These are phyloP conservation scores for Tapirus indicus DNA, from an alignment of 2,797 vertebrate species.

Conservation along the genomic window DNA sequence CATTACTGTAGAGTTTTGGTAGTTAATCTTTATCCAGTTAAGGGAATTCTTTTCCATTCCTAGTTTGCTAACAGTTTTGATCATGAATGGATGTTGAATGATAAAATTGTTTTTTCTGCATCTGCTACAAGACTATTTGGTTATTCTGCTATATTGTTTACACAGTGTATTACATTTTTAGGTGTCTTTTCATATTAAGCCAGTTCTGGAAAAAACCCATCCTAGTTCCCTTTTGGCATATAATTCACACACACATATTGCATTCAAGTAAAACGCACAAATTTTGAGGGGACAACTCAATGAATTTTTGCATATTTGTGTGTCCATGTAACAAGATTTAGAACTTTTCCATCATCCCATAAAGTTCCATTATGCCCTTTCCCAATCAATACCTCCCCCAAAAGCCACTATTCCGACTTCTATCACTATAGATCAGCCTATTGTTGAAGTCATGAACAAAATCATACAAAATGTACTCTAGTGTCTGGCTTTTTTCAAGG, in stretches of 20 bases:
- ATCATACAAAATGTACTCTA: background rate
- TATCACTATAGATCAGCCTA: background rate
- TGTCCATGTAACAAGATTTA: background rate
- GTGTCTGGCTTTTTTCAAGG: background rate
- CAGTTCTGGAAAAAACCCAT: background rate
- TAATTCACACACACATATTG: slow-evolving; percentile 35
- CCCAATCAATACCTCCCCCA: background rate
- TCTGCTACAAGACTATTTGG: background rate
- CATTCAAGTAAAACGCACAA: background rate
- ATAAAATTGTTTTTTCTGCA: slow-evolving; percentile 8
- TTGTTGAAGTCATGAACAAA: slow-evolving; percentile 7
- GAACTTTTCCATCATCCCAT: background rate
- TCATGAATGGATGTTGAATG: background rate
- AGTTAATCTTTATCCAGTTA: background rate
- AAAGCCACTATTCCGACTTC: background rate
- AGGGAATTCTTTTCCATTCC: background rate
- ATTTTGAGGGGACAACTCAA: background rate
- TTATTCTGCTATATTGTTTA: slow-evolving; percentile 29
- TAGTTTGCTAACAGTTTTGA: slow-evolving; percentile 30
- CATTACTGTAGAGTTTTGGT: background rate
- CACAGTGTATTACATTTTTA: background rate
- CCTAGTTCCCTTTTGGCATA: background rate
- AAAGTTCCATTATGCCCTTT: background rate
- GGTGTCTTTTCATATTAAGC: slow-evolving; percentile 38
- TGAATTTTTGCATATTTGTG: background rate